Evolutionary conservation across 1,140 invertebrate species (phyloP), one percentile per base, ranked within the genome.

Genomic region (Rhagoletis pomonella): DNA sequence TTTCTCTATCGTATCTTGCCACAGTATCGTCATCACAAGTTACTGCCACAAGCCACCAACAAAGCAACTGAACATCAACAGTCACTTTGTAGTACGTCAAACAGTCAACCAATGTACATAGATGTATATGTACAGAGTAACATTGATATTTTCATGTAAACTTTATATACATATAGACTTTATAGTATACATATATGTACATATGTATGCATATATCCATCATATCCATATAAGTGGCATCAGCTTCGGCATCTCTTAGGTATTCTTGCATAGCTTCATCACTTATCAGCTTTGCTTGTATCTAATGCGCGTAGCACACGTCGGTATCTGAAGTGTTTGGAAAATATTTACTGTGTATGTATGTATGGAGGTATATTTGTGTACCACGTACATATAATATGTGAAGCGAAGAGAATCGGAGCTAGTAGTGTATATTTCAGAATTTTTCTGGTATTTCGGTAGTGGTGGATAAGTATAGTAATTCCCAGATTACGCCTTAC

Each of bases 21-120:
- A 39, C 39, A n/a, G 42, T 39, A 73, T 47, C 67, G 67, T 73
- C 67, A 42, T 73, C 67, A 73, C 39, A 47, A 73, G 42, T 73
- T 73, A 73, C 29, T 29, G 29, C 67, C 67, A 73, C 67, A 73
- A 73, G 67, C 67, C 67, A 73, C 67, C 29, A 29, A 29, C 29
- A 29, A 29, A 67, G 64, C 12, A 73, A 17, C 39, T 62, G 60
- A 14, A 62, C 67, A 73, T 73, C 67, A 73, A 73, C 67, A 73
- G 67, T 73, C 67, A 73, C 67, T 73, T 73, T 73, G 67, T 73
- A 73, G 67, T 17, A 73, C 67, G 42, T 73, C 67, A 73, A 73
- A 73, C 17, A 62, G 17, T 29, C 29, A 29, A 29, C 29, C 29
- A 29, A 29, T 29, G 29, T 29, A 29, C 29, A 29, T 29, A 29